These are phyloP conservation scores for Andrena chrysosceles DNA, from an alignment of 2,888 invertebrate species.

Conservation along the genomic window DNA sequence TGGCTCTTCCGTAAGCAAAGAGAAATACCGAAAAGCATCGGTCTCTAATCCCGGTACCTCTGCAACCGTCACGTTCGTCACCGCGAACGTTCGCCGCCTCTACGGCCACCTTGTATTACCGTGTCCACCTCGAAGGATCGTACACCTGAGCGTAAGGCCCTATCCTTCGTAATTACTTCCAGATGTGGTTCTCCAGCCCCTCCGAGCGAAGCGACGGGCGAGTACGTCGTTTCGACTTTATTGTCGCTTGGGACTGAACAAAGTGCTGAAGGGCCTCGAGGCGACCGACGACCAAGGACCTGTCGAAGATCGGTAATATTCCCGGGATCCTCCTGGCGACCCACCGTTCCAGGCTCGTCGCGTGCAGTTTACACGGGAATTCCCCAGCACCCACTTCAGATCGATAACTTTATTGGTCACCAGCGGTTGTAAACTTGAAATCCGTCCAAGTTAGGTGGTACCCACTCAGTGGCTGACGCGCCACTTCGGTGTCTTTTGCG, in stretches of 20 bases:
- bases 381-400: slow-evolving; percentile 46
- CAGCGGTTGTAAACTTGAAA: slow-evolving; percentile 67
- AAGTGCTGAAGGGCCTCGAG: slow-evolving; percentile 3
- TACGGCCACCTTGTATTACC: neutral
- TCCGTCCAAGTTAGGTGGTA: slow-evolving; percentile 43
- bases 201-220: slow-evolving; percentile 12
- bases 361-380: slow-evolving; percentile 51
- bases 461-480: neutral
- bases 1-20: slow-evolving; percentile 51
- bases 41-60: slow-evolving; percentile 76
- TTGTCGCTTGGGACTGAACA: slow-evolving; percentile 37
- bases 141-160: slow-evolving; percentile 54
- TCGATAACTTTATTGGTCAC: slow-evolving; percentile 64
- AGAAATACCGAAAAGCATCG: slow-evolving; percentile 61
- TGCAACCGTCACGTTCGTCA: slow-evolving; percentile 75
- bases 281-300: slow-evolving; percentile 16
- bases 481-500: neutral
- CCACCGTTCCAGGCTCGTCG: slow-evolving; percentile 30
- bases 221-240: slow-evolving; percentile 45
- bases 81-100: slow-evolving; percentile 27
- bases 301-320: slow-evolving; percentile 38
- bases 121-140: slow-evolving; percentile 38
- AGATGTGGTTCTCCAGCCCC: slow-evolving; percentile 71
- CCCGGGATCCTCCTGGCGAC: slow-evolving; percentile 15
- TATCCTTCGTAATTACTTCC: slow-evolving; percentile 78